Base-by-base conservation (phyloP, 2,888 invertebrate species). In the Aleiodes testaceus region DNA sequence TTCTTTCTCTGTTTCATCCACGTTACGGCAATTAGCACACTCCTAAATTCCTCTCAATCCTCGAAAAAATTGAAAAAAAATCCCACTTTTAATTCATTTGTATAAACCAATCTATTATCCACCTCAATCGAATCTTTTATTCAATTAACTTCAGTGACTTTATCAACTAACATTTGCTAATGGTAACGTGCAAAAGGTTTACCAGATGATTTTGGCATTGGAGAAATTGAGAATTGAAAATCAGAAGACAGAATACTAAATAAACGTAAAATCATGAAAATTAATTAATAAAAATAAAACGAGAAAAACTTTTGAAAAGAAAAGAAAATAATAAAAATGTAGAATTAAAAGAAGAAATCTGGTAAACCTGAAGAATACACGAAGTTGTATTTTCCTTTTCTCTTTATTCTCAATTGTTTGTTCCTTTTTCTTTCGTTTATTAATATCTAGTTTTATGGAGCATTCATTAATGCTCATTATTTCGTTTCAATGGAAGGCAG, bases 401-500 rank as follows among this genome's bases (percentile, higher is more conserved):
- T 69, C 36, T 66, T 66, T 55, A 30, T 42, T 52, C 30, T 42
- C 42, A 50, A 49, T 50, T 52, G 16, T 59, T 18, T 59, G 14
- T 59, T 14, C 16, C 55, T 36, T n/a, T 55, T 30, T 36, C 36
- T 59, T 36, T 36, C 36, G 36, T 36, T 36, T 36, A 36, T 36
- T 36, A 9, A 36, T 36, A 6, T 36, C 4, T 36, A 36, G 7
- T 7, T 36, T 36, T 36, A 9, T 36, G 7, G 36, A 36, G 36
- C 36, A 36, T 36, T 6, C 4, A 6, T 36, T 42, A 59, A 59
- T 59, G 59, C 7, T 59, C 66, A 36, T 75, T 75, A 77, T 83
- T 78, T 80, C 78, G 80, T 82, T 80, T 86, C 84, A 86, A 86
- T 85, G 85, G 85, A 85, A 86, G 85, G 84, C 85, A 85, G 85